These are phyloP conservation scores for Aricia artaxerxes DNA, from an alignment of 2,888 invertebrate species.

Conservation along the genomic window DNA sequence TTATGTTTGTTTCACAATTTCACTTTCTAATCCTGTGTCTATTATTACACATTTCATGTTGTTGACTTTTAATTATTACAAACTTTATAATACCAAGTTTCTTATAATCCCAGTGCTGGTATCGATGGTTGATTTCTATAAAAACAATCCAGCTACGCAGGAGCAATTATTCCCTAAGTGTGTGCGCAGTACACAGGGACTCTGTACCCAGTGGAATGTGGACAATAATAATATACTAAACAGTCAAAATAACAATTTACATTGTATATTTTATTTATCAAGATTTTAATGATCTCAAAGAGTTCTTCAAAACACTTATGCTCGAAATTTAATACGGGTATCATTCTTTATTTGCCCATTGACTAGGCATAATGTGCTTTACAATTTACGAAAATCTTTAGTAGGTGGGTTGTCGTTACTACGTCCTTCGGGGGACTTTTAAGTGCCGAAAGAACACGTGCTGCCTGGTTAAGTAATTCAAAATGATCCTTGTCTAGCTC, in stretches of 20 bases:
- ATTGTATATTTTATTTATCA: not conserved
- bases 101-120: not conserved
- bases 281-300: not conserved
- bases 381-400: conserved; percentile 6
- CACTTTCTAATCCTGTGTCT: not conserved
- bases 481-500: not conserved
- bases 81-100: not conserved
- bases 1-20: not conserved
- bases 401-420: not conserved
- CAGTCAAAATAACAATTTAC: not conserved
- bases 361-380: conserved; percentile 1
- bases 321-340: conserved; percentile 6
- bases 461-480: not conserved
- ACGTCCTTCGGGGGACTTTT: not conserved
- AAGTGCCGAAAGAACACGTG: not conserved
- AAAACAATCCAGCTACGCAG: too few relatives aligned
- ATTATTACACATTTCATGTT: not conserved
- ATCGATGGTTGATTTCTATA: too few relatives aligned
- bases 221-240: not conserved
- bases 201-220: too few relatives aligned
- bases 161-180: too few relatives aligned
- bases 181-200: too few relatives aligned
- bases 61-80: not conserved
- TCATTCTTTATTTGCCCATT: not conserved
- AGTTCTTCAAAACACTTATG: not conserved